These are phyloP conservation scores for Neopipo cinnamomea DNA, from an alignment of 2,113 vertebrate genomes.

Conservation along the genomic window DNA sequence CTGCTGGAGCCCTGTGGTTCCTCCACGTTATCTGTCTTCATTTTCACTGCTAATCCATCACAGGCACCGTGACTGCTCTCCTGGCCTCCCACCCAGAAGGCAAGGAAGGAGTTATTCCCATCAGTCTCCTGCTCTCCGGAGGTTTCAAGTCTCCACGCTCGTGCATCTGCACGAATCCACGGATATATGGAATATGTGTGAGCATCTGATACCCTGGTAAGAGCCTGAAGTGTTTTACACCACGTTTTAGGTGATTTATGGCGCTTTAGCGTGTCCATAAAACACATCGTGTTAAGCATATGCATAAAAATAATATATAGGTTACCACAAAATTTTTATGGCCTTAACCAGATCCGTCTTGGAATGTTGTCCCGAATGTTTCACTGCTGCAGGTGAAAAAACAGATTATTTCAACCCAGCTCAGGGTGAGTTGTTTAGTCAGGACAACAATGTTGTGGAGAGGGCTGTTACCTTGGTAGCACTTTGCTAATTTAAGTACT, in stretches of 20 bases:
- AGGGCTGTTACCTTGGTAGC: slow-evolving; percentile 57
- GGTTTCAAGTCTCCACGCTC: not conserved
- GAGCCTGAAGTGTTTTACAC: slow-evolving; percentile 14
- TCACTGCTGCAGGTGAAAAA: slow-evolving; percentile 76
- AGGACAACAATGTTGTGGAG: slow-evolving; percentile 54
- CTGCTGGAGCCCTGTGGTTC: not conserved
- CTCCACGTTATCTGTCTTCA: not conserved
- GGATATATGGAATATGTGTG: not conserved
- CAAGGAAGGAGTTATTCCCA: not conserved
- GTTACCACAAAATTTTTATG: slow-evolving; percentile 68
- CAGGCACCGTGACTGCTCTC: not conserved
- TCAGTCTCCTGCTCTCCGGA: not conserved
- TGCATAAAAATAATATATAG: slow-evolving; percentile 77
- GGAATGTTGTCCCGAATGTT: slow-evolving; percentile 64
- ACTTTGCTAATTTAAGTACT: not conserved
- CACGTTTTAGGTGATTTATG: slow-evolving; percentile 65
- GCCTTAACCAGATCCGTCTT: slow-evolving; percentile 60
- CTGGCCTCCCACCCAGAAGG: slow-evolving; percentile 14
- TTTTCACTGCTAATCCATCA: slow-evolving; percentile 15
- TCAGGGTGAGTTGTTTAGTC: slow-evolving; percentile 29
- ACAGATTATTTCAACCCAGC: slow-evolving; percentile 62
- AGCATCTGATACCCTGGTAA: slow-evolving; percentile 34
- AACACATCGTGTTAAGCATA: slow-evolving; percentile 65
- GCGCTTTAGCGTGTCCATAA: slow-evolving; percentile 63
- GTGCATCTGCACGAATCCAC: not conserved